Percentiles rank a stretch among this genome's conserved stretches.
These are phyloP conservation scores for Ennomos erosarius DNA, from an alignment of 2,888 invertebrate genomes.

Conservation along the genomic window DNA sequence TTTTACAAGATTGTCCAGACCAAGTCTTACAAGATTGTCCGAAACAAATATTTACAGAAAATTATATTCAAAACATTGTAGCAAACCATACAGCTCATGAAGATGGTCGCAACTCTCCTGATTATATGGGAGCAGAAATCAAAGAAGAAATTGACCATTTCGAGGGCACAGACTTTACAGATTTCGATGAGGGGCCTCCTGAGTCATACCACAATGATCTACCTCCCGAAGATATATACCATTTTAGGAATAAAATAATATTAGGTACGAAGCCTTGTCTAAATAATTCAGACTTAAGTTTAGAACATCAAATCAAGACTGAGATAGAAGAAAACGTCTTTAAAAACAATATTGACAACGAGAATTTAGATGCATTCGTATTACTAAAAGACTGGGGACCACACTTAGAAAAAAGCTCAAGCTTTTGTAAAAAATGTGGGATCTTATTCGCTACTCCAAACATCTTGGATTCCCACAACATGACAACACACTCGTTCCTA, in stretches of 20 bases:
- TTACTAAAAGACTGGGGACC: slow-evolving; percentile 55
- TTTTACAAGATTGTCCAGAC: too few relatives aligned
- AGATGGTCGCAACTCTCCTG: not conserved
- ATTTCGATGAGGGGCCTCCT: slow-evolving; percentile 16
- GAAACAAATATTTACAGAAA: not conserved
- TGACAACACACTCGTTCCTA: slow-evolving; percentile 57
- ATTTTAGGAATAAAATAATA: slow-evolving; percentile 45
- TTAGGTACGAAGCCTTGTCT: slow-evolving; percentile 47
- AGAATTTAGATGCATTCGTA: slow-evolving; percentile 36
- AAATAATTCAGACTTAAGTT: not conserved
- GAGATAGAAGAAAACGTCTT: not conserved
- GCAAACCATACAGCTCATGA: not conserved
- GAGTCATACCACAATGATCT: slow-evolving; percentile 8
- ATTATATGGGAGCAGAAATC: slow-evolving; percentile 14
- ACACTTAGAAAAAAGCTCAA: slow-evolving; percentile 41
- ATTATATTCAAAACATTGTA: not conserved
- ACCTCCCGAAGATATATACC: slow-evolving; percentile 28
- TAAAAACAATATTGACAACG: slow-evolving; percentile 3
- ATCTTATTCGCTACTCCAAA: slow-evolving; percentile 60
- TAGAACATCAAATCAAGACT: not conserved
- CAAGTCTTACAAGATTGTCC: too few relatives aligned
- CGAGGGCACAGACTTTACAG: slow-evolving; percentile 15
- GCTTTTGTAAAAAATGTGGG: slow-evolving; percentile 54
- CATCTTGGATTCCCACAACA: slow-evolving; percentile 59
- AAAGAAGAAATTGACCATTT: slow-evolving; percentile 32